Conservation (phyloP, 1,140 invertebrate genomes). For the Lasioglossum albipes region DNA sequence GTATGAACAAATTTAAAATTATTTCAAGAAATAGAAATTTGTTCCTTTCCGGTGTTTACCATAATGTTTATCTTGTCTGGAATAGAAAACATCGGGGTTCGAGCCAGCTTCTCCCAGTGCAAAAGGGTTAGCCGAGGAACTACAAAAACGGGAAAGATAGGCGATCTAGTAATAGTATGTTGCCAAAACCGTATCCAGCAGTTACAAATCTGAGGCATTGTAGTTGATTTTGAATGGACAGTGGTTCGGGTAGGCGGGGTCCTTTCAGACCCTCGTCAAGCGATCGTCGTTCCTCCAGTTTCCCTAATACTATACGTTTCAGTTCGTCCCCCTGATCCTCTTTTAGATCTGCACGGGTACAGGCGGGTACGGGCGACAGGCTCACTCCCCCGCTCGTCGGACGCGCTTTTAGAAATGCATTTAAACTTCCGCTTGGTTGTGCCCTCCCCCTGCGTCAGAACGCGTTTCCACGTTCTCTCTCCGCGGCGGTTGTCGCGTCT, state of each 20-base stretch:
- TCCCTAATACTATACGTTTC: slow-evolving; percentile 3
- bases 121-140: too few relatives aligned
- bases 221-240: background rate
- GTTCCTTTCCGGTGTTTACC: too few relatives aligned
- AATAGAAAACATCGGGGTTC: too few relatives aligned
- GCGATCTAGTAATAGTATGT: too few relatives aligned
- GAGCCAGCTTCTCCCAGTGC: too few relatives aligned
- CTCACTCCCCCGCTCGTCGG: background rate
- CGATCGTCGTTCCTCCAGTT: background rate
- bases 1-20: too few relatives aligned
- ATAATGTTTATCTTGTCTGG: too few relatives aligned
- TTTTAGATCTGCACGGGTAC: background rate
- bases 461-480: slow-evolving; percentile 43
- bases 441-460: slow-evolving; percentile 36
- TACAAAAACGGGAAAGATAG: too few relatives aligned
- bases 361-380: background rate
- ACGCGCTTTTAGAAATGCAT: slow-evolving; percentile 55
- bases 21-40: too few relatives aligned
- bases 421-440: slow-evolving; percentile 55
- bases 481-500: slow-evolving; percentile 40
- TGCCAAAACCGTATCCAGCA: too few relatives aligned
- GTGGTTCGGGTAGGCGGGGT: background rate
- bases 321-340: background rate
- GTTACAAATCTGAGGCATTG: background rate
- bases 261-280: slow-evolving; percentile 1